Conservation (phyloP, 2,113 vertebrate genomes). For the Panthera tigris region DNA sequence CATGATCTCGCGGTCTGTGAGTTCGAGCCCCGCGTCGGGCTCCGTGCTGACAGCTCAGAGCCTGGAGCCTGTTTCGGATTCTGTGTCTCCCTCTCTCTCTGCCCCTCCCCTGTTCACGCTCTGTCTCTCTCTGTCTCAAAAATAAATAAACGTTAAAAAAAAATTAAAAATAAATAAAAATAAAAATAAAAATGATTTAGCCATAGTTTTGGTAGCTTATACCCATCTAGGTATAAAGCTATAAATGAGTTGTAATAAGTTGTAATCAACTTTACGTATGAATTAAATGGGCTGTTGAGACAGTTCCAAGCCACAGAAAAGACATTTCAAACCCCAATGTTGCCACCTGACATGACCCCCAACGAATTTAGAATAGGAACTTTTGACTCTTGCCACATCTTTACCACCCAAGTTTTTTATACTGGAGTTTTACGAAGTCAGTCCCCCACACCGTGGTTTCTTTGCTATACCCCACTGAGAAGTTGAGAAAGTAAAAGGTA, state of each 20-base stretch:
- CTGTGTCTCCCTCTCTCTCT: too few relatives aligned
- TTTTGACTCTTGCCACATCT: background rate
- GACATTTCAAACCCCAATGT: conserved; percentile 23
- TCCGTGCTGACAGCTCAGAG: too few relatives aligned
- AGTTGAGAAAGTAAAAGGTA: conserved; percentile 56
- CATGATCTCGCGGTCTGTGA: too few relatives aligned
- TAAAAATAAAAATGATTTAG: conserved; percentile 7
- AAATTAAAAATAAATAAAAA: too few relatives aligned
- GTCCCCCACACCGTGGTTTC: background rate
- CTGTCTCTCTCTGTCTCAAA: too few relatives aligned
- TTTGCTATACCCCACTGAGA: conserved; percentile 51
- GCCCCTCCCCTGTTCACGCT: too few relatives aligned
- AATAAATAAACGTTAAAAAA: too few relatives aligned
- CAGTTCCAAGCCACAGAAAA: conserved; percentile 25
- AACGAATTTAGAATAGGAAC: conserved; percentile 6
- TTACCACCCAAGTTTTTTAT: background rate
- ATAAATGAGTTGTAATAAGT: background rate
- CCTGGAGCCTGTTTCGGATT: too few relatives aligned
- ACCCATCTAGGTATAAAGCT: background rate
- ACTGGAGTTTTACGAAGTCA: conserved; percentile 40
- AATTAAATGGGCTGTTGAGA: conserved; percentile 4
- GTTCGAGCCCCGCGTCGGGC: too few relatives aligned
- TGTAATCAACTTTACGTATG: conserved; percentile 41
- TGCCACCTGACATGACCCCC: background rate
- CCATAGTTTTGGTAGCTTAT: background rate